Conservation (phyloP, 2,888 invertebrate species). For the Spisula solida region DNA sequence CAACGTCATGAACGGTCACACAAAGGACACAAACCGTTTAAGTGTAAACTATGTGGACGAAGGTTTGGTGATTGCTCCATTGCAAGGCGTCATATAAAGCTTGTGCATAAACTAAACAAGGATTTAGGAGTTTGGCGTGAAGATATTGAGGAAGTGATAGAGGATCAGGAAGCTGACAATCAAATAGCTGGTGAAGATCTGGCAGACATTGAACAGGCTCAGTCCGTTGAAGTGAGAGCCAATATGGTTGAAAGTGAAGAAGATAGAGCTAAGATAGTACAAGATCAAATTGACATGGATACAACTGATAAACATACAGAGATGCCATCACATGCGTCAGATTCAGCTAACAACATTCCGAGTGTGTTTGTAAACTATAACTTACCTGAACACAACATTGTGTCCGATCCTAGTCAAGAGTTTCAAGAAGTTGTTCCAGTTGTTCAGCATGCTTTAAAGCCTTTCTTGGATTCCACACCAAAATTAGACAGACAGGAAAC, state of each 20-base stretch:
- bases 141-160: slow-evolving; percentile 67
- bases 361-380: slow-evolving; percentile 36
- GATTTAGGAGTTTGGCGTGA: slow-evolving; percentile 79
- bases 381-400: slow-evolving; percentile 29
- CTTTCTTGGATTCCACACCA: not conserved
- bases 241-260: not conserved
- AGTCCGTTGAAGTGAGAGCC: not conserved
- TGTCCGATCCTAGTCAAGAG: slow-evolving; percentile 1
- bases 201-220: not conserved
- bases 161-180: not conserved
- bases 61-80: slow-evolving; percentile 84
- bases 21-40: slow-evolving; percentile 87
- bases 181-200: not conserved
- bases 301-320: not conserved
- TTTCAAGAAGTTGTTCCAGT: slow-evolving; percentile 12
- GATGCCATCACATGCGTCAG: not conserved
- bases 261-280: slow-evolving; percentile 10
- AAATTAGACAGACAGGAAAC: not conserved
- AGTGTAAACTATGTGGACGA: slow-evolving; percentile 86
- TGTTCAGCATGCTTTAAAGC: slow-evolving; percentile 20
- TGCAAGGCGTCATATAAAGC: slow-evolving; percentile 79
- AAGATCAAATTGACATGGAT: not conserved
- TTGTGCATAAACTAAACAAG: slow-evolving; percentile 81
- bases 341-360: not conserved
- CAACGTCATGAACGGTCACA: slow-evolving; percentile 88